Evolutionary conservation across 2,888 invertebrate species (phyloP).

Genomic region (Reticulitermes lucifugus): DNA sequence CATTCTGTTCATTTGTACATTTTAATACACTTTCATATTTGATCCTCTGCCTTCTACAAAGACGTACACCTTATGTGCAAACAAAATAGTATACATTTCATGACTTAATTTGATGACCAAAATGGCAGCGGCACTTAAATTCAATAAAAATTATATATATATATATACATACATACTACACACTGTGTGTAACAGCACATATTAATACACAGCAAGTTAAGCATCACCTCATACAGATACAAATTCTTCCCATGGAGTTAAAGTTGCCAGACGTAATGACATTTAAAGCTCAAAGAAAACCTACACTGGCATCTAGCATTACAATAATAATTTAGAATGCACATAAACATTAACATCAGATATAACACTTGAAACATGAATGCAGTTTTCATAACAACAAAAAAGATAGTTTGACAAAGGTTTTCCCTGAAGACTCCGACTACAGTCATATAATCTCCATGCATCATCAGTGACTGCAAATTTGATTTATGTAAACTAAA

Average conservation of each 20-base stretch:
- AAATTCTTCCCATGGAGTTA: neutral
- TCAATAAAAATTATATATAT: constrained; percentile 37
- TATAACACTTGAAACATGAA: neutral
- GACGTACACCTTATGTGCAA: neutral
- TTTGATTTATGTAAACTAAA: no score
- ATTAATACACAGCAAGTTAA: neutral
- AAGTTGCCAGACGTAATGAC: neutral
- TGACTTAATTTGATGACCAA: neutral
- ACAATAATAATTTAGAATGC: neutral
- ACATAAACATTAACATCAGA: neutral
- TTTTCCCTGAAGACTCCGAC: no score
- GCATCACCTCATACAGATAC: neutral
- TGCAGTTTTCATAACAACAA: no score
- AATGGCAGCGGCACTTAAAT: constrained; percentile 25
- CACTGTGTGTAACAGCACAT: neutral
- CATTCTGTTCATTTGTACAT: neutral
- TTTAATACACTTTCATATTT: constrained; percentile 12
- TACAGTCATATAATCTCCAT: no score
- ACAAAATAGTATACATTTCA: constrained; percentile 1
- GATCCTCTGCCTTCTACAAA: constrained; percentile 20
- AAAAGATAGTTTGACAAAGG: no score
- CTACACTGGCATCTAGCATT: neutral
- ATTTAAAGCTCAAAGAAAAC: neutral
- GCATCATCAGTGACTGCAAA: no score
- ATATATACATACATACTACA: constrained; percentile 30